phyloP scores from a whole-genome alignment of 1,140 invertebrate species.

The Reticulitermes speratus region DNA sequence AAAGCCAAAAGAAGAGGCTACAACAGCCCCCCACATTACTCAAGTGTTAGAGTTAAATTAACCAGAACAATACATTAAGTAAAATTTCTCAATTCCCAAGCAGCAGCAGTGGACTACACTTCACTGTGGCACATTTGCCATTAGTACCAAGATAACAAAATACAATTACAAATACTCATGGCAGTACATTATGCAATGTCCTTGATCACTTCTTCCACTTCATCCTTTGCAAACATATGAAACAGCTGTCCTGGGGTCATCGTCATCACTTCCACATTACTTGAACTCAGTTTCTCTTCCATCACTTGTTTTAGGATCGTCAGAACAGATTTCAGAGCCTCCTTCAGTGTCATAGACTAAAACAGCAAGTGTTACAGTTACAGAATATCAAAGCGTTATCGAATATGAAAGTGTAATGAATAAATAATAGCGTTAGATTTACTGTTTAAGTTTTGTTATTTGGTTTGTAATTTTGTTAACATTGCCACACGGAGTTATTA shows the following conservation, averaged over 20 bases:
- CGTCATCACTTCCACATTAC: conserved; percentile 97
- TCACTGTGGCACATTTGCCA: background rate
- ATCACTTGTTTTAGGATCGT: conserved; percentile 99
- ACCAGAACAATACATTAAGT: no score
- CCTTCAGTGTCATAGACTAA: conserved; percentile 93
- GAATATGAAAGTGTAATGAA: no score
- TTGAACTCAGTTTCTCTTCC: conserved; percentile 98
- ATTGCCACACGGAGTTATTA: no score
- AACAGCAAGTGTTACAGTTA: conserved; percentile 44
- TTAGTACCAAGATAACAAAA: conserved; percentile 10
- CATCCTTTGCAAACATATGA: conserved; percentile 87
- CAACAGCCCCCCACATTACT: no score
- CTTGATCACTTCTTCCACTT: conserved; percentile 88
- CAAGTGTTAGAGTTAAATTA: no score
- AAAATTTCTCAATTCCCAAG: background rate
- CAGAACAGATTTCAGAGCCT: conserved; percentile 88
- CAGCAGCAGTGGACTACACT: background rate
- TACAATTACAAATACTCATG: background rate
- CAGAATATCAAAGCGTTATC: background rate
- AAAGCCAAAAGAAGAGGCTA: no score
- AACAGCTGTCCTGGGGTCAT: conserved; percentile 84
- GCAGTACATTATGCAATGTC: conserved; percentile 59
- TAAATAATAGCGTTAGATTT: no score
- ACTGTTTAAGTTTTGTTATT: no score
- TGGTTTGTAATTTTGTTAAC: no score